A percentile compares a stretch with the other conserved stretches of the same genome.
Conservation (phyloP, 2,888 invertebrate genomes). For the Nysson spinosus region DNA sequence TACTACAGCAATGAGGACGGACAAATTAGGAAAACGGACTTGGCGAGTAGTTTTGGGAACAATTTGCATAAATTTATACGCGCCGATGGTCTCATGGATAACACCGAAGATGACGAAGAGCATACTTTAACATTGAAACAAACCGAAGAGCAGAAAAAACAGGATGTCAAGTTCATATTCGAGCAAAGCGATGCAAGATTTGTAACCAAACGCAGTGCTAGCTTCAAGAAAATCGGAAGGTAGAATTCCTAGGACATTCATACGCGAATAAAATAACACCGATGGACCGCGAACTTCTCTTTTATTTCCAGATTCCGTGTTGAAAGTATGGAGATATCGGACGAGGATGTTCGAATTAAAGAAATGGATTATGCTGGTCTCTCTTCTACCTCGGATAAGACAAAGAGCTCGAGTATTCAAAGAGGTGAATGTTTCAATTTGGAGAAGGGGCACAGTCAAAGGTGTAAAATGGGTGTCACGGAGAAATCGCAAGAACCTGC, state of each 20-base stretch:
- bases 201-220: slow-evolving; percentile 58
- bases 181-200: slow-evolving; percentile 63
- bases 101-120: slow-evolving; percentile 74
- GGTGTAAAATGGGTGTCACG: slow-evolving; percentile 3
- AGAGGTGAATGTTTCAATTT: slow-evolving; percentile 35
- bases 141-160: slow-evolving; percentile 72
- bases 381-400: slow-evolving; percentile 45
- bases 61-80: slow-evolving; percentile 46
- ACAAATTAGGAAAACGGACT: slow-evolving; percentile 65
- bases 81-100: slow-evolving; percentile 57
- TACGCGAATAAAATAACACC: neutral
- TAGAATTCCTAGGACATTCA: slow-evolving; percentile 24
- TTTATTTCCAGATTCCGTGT: slow-evolving; percentile 68
- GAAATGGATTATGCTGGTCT: slow-evolving; percentile 51
- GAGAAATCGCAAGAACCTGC: slow-evolving; percentile 33
- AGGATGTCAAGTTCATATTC: slow-evolving; percentile 72
- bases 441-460: slow-evolving; percentile 40
- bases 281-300: neutral
- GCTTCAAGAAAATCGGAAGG: slow-evolving; percentile 75
- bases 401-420: slow-evolving; percentile 14
- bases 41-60: slow-evolving; percentile 30
- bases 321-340: slow-evolving; percentile 73
- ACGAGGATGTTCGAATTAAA: slow-evolving; percentile 73
- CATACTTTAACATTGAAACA: slow-evolving; percentile 73
- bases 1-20: slow-evolving; percentile 76